Conservation (phyloP, 37 sponge, comb jelly and placozoan genomes). For the Halisarca cf. caerulea region DNA sequence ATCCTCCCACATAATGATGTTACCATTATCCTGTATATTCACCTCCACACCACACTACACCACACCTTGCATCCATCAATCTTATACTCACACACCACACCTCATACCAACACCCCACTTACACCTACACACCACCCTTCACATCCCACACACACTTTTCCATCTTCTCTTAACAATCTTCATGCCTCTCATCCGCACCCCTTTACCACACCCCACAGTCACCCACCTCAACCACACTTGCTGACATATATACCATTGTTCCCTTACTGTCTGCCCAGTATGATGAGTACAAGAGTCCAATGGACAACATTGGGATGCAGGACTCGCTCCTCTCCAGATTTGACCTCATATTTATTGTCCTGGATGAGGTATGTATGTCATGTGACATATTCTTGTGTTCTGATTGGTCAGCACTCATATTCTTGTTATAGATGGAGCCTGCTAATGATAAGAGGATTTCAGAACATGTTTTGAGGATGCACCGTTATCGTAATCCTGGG, state of each 20-base stretch:
- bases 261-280: conserved; percentile 43
- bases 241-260: background rate
- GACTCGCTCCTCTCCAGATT: conserved; percentile 95
- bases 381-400: conserved; percentile 3
- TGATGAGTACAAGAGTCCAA: conserved; percentile 98
- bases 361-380: conserved; percentile 77
- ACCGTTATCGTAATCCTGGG: conserved; percentile 91
- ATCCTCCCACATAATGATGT: too few species aligned
- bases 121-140: too few species aligned
- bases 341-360: conserved; percentile 95
- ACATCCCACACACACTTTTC: too few species aligned
- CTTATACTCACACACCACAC: too few species aligned
- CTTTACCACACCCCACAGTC: too few species aligned
- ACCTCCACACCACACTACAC: too few species aligned
- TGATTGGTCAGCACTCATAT: background rate
- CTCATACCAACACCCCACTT: too few species aligned
- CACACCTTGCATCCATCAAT: too few species aligned
- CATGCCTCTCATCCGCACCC: too few species aligned
- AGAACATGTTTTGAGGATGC: conserved; percentile 98
- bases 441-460: conserved; percentile 89
- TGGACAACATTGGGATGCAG: conserved; percentile 99
- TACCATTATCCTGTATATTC: too few species aligned
- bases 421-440: conserved; percentile 76
- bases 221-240: too few species aligned
- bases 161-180: too few species aligned